A percentile compares a stretch with the other conserved stretches of the same genome.
Evolutionary conservation across 2,888 invertebrate species (phyloP).

Genomic region (Lucinisca nassula): DNA sequence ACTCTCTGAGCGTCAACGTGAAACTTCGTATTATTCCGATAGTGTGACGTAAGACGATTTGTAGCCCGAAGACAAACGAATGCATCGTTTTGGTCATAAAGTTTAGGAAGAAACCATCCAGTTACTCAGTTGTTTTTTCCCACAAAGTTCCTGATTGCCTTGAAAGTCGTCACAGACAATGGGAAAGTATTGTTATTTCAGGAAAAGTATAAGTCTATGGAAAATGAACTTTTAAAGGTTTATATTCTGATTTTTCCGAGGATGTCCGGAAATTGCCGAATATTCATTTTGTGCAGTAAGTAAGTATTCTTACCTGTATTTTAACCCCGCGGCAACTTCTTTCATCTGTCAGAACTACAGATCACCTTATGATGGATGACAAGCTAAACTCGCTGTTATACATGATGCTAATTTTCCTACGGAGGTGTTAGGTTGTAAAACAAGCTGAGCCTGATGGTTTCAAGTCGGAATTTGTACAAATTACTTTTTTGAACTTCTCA

Average conservation of each 20-base stretch:
- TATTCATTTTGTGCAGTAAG: not conserved
- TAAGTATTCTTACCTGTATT: not conserved
- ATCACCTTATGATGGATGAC: constrained; percentile 52
- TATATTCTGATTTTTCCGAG: not conserved
- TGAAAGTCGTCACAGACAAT: no score
- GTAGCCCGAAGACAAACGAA: not conserved
- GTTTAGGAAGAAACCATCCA: no score
- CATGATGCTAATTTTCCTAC: constrained; percentile 1
- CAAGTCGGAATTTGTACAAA: not conserved
- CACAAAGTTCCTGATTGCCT: no score
- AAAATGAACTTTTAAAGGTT: no score
- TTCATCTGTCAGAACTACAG: constrained; percentile 60
- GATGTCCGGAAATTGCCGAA: not conserved
- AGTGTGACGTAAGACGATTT: constrained; percentile 1
- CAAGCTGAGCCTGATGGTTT: not conserved
- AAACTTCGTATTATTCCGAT: not conserved
- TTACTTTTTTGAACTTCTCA: not conserved
- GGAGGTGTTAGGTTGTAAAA: not conserved
- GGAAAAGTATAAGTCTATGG: no score
- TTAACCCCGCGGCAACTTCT: constrained; percentile 30
- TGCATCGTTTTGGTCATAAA: not conserved
- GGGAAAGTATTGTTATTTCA: no score
- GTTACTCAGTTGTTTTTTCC: no score
- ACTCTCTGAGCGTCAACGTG: not conserved
- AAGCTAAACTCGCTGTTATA: constrained; percentile 40